phyloP scores from a whole-genome alignment of 2,113 vertebrate species.

The Engystomops pustulosus region DNA sequence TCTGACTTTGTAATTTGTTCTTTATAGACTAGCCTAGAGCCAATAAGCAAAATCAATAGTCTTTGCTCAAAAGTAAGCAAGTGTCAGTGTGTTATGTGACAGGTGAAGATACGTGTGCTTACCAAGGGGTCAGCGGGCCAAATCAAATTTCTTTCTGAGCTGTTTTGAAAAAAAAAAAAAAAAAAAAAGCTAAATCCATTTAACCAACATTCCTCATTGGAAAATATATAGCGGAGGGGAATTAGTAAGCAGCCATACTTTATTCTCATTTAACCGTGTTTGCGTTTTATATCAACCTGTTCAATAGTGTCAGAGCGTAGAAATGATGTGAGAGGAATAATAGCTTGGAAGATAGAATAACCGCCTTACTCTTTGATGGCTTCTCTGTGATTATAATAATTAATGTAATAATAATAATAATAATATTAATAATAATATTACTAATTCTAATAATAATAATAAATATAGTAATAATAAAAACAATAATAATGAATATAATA shows the following conservation, averaged over 20 bases:
- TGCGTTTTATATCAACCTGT: slow-evolving; percentile 80
- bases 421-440: background rate
- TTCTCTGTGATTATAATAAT: background rate
- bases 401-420: background rate
- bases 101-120: slow-evolving; percentile 85
- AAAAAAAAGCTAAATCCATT: slow-evolving; percentile 79
- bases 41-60: slow-evolving; percentile 92
- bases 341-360: slow-evolving; percentile 59
- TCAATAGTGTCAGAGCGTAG: slow-evolving; percentile 81
- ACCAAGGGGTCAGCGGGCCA: slow-evolving; percentile 81
- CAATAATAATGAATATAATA: too few species aligned
- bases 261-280: slow-evolving; percentile 81
- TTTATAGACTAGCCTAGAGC: slow-evolving; percentile 88
- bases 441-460: background rate
- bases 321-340: slow-evolving; percentile 83
- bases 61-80: slow-evolving; percentile 84
- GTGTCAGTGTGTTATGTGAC: slow-evolving; percentile 82
- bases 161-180: slow-evolving; percentile 72
- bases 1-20: slow-evolving; percentile 91
- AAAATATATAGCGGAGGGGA: slow-evolving; percentile 79
- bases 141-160: slow-evolving; percentile 84
- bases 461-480: background rate
- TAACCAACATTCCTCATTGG: slow-evolving; percentile 80
- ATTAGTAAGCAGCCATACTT: slow-evolving; percentile 74
- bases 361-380: slow-evolving; percentile 5